Evolutionary conservation across 2,797 vertebrate species (phyloP), one percentile per base, ranked within the genome.

Genomic region (Sandelia bainsii): DNA sequence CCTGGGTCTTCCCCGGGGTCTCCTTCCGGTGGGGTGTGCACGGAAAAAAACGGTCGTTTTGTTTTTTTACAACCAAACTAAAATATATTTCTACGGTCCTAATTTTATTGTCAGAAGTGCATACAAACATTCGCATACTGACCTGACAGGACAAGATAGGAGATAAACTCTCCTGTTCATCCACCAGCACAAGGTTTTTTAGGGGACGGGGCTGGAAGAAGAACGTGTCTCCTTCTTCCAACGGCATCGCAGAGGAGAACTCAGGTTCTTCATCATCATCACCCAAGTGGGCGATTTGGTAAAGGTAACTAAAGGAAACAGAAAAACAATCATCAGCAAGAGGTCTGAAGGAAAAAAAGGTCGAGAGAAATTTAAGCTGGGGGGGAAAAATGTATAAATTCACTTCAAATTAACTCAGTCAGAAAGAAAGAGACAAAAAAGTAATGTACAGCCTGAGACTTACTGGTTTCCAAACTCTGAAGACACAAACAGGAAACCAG

Each of bases 391-490:
- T n/a, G 7, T 45, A 45, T 9, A 0, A 7, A 14, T 3, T n/a
- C 3, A 0, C 37, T 2, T 23, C 3, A 19, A 25, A 29, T 53
- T 13, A 13, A 19, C 6, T 45, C 6, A 1, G 1, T 45, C 17
- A 45, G 44, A 10, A 14, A n/a, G 3, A n/a, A n/a, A 19, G 9
- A 37, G 34, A 37, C 1, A 3, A n/a, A 6, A 45, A 45, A 4
- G 14, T 44, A 5, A 44, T 14, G 32, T 9, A 29, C 1, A 42
- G 56, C 3, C 40, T 50, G 46, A 40, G 23, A 82, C 98, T 97
- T 92, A 99, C 98, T 99, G 98, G 86, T 99, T 99, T 89, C 98
- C 98, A 93, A 99, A 99, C 84, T 99, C 98, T 34, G 98, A 97
- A 11, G 98, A 82, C 82, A 99, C 98, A 77, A 99, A 99, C 64